Evolutionary conservation across 30 jellyfish, hydroid and myxozoan genomes (phyloP).

Genomic region (Pseudorhiza aurosa): DNA sequence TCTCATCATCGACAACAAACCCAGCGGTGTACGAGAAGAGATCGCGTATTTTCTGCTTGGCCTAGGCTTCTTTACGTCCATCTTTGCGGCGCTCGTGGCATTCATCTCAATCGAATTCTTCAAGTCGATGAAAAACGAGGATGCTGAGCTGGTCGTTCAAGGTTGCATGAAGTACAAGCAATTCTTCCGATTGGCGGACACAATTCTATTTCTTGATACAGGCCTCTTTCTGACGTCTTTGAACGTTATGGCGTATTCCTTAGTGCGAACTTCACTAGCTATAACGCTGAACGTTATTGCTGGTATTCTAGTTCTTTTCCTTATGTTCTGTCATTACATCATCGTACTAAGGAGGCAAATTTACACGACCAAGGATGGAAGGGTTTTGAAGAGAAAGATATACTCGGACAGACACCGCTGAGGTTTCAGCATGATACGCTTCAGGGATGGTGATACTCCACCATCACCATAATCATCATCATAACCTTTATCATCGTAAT

Average conservation of each 20-base stretch:
- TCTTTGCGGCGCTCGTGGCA: constrained; percentile 61
- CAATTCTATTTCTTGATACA: constrained; percentile 40
- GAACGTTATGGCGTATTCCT: constrained; percentile 38
- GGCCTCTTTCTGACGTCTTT: constrained; percentile 45
- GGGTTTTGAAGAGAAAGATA: constrained; percentile 47
- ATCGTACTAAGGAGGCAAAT: constrained; percentile 51
- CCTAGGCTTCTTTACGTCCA: constrained; percentile 54
- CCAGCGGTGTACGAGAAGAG: constrained; percentile 59
- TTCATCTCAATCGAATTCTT: constrained; percentile 48
- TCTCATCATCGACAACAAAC: constrained; percentile 53
- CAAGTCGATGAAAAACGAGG: constrained; percentile 68
- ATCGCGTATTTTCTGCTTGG: constrained; percentile 57
- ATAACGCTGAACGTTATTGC: constrained; percentile 51
- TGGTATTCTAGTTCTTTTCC: constrained; percentile 35
- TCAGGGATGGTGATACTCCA: too few species aligned
- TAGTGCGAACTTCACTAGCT: constrained; percentile 21
- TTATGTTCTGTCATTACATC: constrained; percentile 19
- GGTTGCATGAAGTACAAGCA: constrained; percentile 70
- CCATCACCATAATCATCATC: too few species aligned
- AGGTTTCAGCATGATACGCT: too few species aligned
- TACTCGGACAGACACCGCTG: constrained; percentile 38
- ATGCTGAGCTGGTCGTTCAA: constrained; percentile 49
- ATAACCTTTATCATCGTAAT: too few species aligned
- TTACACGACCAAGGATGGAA: constrained; percentile 28
- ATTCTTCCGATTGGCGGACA: constrained; percentile 53